phyloP scores from a whole-genome alignment of 1,140 invertebrate genomes.

The Drosophila leontia region DNA sequence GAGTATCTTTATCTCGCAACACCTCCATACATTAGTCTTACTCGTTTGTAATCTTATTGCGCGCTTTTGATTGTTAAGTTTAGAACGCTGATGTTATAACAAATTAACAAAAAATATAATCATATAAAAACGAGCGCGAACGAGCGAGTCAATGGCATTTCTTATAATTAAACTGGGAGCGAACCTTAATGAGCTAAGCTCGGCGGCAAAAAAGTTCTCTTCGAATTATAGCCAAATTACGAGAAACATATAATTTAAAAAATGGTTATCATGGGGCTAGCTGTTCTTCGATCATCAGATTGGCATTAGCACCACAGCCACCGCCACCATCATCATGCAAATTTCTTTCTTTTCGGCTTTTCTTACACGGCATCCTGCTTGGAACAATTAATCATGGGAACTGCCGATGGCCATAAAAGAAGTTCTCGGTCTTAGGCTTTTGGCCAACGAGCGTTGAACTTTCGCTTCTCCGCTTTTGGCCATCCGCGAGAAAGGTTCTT shows the following conservation, averaged over 20 bases:
- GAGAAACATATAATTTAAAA: conserved; percentile 55
- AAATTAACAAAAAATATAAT: conserved; percentile 62
- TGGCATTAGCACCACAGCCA: conserved; percentile 25
- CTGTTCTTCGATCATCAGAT: conserved; percentile 31
- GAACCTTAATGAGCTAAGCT: conserved; percentile 70
- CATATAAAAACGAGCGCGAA: conserved; percentile 67
- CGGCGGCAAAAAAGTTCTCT: conserved; percentile 25
- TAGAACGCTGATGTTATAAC: conserved; percentile 80
- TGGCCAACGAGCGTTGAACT: conserved; percentile 67
- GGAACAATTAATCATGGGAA: conserved; percentile 68
- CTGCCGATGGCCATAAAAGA: conserved; percentile 37
- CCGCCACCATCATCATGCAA: conserved; percentile 58
- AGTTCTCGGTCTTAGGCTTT: conserved; percentile 20
- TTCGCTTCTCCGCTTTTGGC: conserved; percentile 44
- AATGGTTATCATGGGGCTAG: conserved; percentile 25
- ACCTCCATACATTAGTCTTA: conserved; percentile 12
- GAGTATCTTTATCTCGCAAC: conserved; percentile 14
- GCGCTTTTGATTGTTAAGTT: conserved; percentile 68
- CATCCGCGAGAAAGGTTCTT: conserved; percentile 46
- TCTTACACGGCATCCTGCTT: conserved; percentile 63
- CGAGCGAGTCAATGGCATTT: conserved; percentile 70
- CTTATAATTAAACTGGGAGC: conserved; percentile 75
- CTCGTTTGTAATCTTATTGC: conserved; percentile 63
- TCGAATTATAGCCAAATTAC: conserved; percentile 51
- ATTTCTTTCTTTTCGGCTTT: conserved; percentile 57